Conservation (phyloP, 2,797 vertebrate genomes). For the Xyrichtys novacula region DNA sequence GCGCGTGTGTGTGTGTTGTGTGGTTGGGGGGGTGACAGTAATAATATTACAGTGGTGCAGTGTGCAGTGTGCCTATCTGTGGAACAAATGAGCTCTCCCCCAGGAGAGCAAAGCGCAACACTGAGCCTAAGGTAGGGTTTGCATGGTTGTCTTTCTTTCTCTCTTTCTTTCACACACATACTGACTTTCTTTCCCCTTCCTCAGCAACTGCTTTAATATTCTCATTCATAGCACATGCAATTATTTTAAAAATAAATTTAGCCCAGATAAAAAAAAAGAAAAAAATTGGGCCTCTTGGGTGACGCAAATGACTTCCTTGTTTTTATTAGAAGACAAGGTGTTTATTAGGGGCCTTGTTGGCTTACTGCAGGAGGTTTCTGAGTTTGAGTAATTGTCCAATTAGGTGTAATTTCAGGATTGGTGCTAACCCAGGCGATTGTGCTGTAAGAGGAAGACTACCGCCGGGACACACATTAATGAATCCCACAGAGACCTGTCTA, state of each 20-base stretch:
- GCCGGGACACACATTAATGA: constrained; percentile 96
- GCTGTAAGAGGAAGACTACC: constrained; percentile 92
- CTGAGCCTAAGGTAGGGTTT: constrained; percentile 87
- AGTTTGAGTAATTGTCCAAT: constrained; percentile 99
- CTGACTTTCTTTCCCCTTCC: constrained; percentile 63
- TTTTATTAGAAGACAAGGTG: constrained; percentile 99
- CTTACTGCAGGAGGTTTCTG: constrained; percentile 97
- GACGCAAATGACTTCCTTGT: constrained; percentile 97
- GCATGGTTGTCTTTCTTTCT: constrained; percentile 87
- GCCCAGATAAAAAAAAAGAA: constrained; percentile 87
- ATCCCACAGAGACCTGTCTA: constrained; percentile 95
- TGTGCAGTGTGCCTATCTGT: constrained; percentile 85
- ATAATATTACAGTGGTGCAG: constrained; percentile 85
- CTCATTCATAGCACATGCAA: constrained; percentile 92
- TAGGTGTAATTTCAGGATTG: constrained; percentile 99
- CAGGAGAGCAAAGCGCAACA: constrained; percentile 90
- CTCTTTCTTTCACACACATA: constrained; percentile 24
- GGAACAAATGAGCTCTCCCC: constrained; percentile 89
- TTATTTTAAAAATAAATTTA: constrained; percentile 99
- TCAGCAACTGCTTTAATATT: constrained; percentile 93
- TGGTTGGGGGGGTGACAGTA: constrained; percentile 83
- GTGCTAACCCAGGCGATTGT: constrained; percentile 93
- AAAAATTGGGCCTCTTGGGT: constrained; percentile 96
- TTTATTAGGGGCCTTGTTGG: constrained; percentile 98
- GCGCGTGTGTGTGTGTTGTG: constrained; percentile 18